Percentiles rank a stretch among this genome's conserved stretches.
Conservation (phyloP, 2,888 invertebrate genomes). For the Cataglyphis rosenhaueri region DNA sequence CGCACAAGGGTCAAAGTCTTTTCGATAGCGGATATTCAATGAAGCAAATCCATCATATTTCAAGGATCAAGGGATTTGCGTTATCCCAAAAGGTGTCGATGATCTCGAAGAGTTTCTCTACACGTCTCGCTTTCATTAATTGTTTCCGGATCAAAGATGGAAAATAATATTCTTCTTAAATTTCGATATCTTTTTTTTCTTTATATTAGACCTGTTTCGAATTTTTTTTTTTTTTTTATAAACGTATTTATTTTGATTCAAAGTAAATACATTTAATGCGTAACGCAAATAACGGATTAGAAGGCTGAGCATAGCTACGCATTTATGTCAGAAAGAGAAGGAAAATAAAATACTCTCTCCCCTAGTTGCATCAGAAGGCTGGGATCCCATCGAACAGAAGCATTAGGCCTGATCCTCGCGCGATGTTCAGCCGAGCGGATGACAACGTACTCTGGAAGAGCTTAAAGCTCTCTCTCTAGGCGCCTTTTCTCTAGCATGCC, state of each 20-base stretch:
- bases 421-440: conserved; percentile 85
- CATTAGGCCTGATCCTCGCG: conserved; percentile 85
- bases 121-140: neutral
- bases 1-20: conserved; percentile 68
- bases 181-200: neutral
- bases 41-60: conserved; percentile 76
- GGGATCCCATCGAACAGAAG: conserved; percentile 83
- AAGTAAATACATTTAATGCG: conserved; percentile 15
- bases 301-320: conserved; percentile 19
- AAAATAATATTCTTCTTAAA: neutral
- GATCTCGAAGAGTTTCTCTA: conserved; percentile 4
- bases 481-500: conserved; percentile 61
- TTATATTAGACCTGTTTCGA: neutral
- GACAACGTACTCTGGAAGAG: conserved; percentile 84
- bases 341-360: conserved; percentile 63
- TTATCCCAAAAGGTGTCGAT: conserved; percentile 66
- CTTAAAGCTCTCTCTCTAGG: conserved; percentile 79
- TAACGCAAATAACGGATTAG: conserved; percentile 21
- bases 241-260: neutral
- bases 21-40: conserved; percentile 77
- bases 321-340: conserved; percentile 41
- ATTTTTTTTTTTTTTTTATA: neutral
- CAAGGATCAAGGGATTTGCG: conserved; percentile 71
- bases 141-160: conserved; percentile 10
- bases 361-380: conserved; percentile 71